Evolutionary conservation across 2,888 invertebrate genomes (phyloP), one percentile per base, ranked within the genome.

Genomic region (Masnerella sp.): DNA sequence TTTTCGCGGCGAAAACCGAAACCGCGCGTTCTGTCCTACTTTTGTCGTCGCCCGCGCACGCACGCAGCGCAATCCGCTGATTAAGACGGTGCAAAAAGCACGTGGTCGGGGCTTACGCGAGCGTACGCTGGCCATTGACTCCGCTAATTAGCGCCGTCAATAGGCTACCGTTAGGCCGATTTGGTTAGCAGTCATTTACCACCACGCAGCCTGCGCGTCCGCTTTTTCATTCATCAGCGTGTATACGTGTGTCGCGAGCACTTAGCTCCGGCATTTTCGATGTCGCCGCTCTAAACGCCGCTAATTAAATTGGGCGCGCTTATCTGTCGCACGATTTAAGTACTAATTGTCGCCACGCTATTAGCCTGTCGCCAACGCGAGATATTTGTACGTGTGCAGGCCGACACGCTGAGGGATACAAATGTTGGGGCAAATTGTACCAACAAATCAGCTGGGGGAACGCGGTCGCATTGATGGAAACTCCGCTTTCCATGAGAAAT

Each of bases 211-310:
- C 45, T 47, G 45, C 58, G 52, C 64, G 58, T 56, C 64, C 51
- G 61, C 83, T 82, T 83, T 84, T 85, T 85, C 85, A 85, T 86
- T 86, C 85, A 86, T 84, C 80, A 81, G 82, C 78, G 78, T 80
- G 51, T 52, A 58, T 59, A 45, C 56, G 59, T 42, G 56, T 65
- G 58, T 65, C 58, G 51, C 30, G 42, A 40, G 64, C 64, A 52
- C 71, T 71, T 64, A 64, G 20, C 47, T 56, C 28, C 54, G 34
- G n/a, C 32, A 56, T 70, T 61, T 62, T 62, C 62, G 69, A 42
- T 56, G 51, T 47, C 58, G 12, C 52, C n/a, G 45, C 49, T 62
- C 52, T 61, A 42, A 56, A 69, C 45, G 61, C 52, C 38, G 61
- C 69, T 69, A 69, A 69, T 69, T 69, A 69, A 69, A 69, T 61